Conservation (phyloP, 1,140 invertebrate genomes). For the Yoshiicerus persimilis region DNA sequence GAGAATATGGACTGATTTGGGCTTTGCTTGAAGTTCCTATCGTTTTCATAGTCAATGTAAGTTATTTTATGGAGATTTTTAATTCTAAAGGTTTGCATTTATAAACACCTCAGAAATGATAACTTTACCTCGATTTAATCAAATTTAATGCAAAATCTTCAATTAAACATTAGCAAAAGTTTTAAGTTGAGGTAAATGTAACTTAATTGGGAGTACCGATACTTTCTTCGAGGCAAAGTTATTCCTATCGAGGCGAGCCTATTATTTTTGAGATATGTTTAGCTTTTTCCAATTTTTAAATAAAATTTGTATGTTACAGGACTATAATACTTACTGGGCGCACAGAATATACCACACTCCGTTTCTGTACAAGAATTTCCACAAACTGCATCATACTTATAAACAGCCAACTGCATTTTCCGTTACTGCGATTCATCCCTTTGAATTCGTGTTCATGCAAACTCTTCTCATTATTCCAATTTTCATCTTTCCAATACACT, state of each 20-base stretch:
- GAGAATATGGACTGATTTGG: constrained; percentile 67
- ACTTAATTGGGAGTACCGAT: no score
- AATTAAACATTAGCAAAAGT: no score
- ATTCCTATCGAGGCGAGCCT: no score
- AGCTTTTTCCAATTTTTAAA: no score
- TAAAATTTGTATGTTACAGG: no score
- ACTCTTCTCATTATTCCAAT: constrained; percentile 53
- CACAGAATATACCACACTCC: constrained; percentile 69
- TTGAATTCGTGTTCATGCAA: constrained; percentile 65
- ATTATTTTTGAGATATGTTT: no score
- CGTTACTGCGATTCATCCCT: constrained; percentile 71
- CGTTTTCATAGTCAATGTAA: constrained; percentile 64
- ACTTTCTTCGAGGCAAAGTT: no score
- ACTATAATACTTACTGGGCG: constrained; percentile 68
- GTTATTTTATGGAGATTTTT: not conserved
- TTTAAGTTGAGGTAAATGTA: no score
- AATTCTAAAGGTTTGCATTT: no score
- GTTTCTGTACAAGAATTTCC: constrained; percentile 69
- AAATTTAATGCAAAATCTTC: no score
- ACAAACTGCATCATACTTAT: constrained; percentile 74
- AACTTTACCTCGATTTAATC: no score
- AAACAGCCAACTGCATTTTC: constrained; percentile 74
- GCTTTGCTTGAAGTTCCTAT: constrained; percentile 65
- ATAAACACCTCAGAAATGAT: no score
- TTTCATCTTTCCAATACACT: constrained; percentile 62